Evolutionary conservation across 2,797 vertebrate genomes (phyloP), one percentile per base, ranked within the genome.

Genomic region (Enteromius argenteus): DNA sequence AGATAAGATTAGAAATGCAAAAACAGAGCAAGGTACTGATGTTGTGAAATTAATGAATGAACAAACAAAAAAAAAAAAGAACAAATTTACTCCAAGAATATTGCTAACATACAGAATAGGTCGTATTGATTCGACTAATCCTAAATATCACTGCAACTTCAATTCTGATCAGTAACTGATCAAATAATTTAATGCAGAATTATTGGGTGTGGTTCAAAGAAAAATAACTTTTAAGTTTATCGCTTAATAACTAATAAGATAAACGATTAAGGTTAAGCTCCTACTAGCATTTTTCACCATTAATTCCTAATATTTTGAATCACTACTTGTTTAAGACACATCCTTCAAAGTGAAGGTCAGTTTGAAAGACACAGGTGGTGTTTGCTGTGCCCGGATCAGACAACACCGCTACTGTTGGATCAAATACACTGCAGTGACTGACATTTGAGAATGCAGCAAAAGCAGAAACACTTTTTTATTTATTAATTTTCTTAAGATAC

Each of bases 311-410:
- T 23, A 73, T 86, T 71, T 21, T 5, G 27, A 68, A 42, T 68
- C 32, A 69, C 56, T 67, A 32, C 67, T 21, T 17, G 27, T 66
- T 66, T 58, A 74, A 85, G 42, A 69, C 83, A 81, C 30, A 60
- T 46, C 46, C 46, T 76, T 83, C 46, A 71, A 14, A 17, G 14
- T 84, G 78, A 88, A 87, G 87, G 87, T 87, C 87, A 89, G n/a
- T 14, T 14, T 71, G 77, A 87, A 87, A 80, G 87, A 75, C 81
- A 81, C 79, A 68, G 78, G 51, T 85, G 78, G 37, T 85, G 80
- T 84, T 86, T 81, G 86, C 81, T 64, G n/a, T 80, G 64, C 66
- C 82, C 56, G 71, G 58, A 79, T 83, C n/a, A 81, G 35, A 49
- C 72, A 76, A 71, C 79, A 39, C 37, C 51, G 62, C 71, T 32